Base-by-base conservation (phyloP, 2,888 invertebrate genomes). In the Helicoverpa assulta region DNA sequence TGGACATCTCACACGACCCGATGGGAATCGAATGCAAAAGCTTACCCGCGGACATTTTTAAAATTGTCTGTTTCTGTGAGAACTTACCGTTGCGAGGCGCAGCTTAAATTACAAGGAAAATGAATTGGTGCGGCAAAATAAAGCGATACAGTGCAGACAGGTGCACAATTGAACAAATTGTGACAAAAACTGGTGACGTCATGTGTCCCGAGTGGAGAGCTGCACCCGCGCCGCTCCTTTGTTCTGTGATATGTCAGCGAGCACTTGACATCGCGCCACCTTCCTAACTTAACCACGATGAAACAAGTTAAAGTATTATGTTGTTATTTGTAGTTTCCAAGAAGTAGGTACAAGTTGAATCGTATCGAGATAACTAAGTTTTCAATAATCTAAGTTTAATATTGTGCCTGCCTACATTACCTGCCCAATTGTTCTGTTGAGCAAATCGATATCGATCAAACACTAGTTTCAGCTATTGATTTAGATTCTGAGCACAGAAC, bases 1-100 rank as follows among this genome's bases (percentile, higher is more conserved):
- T 87, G 85, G 88, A 88, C 92, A 92, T 93, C 91, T 90, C 90
- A 86, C 88, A 84, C 87, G 76, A 79, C 76, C 84, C 92, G 90
- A 91, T 93, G 94, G 92, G 92, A 94, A 93, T 90, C 90, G 89
- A 88, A 88, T 86, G 90, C 90, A 86, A 89, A 88, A 85, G 85
- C 84, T 84, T 83, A 85, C 85, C 84, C 84, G 88, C 78, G 80
- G 83, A 82, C 85, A 94, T 93, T 90, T 92, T 92, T 90, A 76
- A 87, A 85, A 94, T 93, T 91, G 89, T 88, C 86, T 74, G 84
- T 87, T 86, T 83, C 86, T 91, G 92, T 92, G 93, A 89, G 91
- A 93, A 91, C 88, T 81, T 69, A 80, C 80, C 80, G 80, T 78
- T 71, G 79, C 72, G 80, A 75, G 51, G 76, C 56, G 58, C 62